Evolutionary conservation across 2,888 invertebrate genomes (phyloP), one percentile per base, ranked within the genome.

Genomic region (Epicampocera succincta): DNA sequence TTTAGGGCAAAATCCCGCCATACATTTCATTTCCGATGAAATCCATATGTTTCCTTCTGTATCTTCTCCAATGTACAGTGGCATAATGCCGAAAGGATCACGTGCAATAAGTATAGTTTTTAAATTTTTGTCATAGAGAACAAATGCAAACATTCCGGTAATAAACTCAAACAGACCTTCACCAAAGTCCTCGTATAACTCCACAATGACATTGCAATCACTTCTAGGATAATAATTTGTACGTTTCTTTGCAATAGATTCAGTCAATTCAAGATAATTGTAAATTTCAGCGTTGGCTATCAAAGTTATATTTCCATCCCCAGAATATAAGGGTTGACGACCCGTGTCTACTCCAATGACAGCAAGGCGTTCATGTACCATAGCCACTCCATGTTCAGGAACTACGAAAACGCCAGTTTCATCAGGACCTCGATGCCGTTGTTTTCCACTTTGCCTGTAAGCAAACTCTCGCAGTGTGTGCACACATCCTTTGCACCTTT

Each of bases 261-360:
- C 25, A 0, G 69, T 38, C 8, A 76, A 38, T n/a, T 61, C 89
- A 61, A 89, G 74, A 80, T 90, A 91, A 75, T 91, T 91, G 85
- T 91, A 91, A 54, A 91, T 91, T 84, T 91, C 91, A 0, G 90
- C 91, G 81, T 91, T 91, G 46, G 91, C 91, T 40, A 90, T 87
- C 33, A 91, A 79, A 19, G 87, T 52, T 5, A 91, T 54, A 29
- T 87, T 86, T 2, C 85, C 89, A 73, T 90, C 87, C 1, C 86
- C 85, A 0, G 90, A 90, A 21, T 84, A 84, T 3, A 91, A 85
- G 0, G 91, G 91, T 76, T 91, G 91, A 56, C 90, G 87, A 2
- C 91, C 91, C 19, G 87, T 87, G 13, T 86, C 85, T 0, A 90
- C 89, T 17, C 91, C 89, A 46, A 91, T 86, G 60, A 91, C 87